These are phyloP conservation scores for Drosophila kepulauana DNA, from an alignment of 1,140 invertebrate genomes.

Conservation along the genomic window DNA sequence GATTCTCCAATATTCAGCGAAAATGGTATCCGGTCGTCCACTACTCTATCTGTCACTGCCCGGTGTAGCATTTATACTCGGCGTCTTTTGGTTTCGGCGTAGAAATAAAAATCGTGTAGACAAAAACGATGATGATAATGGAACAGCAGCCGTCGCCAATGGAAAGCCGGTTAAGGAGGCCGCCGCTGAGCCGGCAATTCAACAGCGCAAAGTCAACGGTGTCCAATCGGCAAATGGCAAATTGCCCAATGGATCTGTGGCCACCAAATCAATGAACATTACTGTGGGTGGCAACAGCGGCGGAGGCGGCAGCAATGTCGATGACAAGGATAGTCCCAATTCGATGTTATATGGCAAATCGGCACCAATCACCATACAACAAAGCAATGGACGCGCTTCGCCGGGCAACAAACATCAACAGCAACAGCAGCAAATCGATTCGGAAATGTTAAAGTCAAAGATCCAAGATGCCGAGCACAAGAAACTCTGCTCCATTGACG, in stretches of 20 bases:
- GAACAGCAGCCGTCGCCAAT: conserved; percentile 23
- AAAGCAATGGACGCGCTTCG: conserved; percentile 74
- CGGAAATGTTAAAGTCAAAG: conserved; percentile 80
- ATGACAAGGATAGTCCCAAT: conserved; percentile 70
- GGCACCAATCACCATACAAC: conserved; percentile 84
- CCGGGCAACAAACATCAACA: conserved; percentile 44
- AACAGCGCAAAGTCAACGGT: conserved; percentile 55
- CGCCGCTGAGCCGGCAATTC: conserved; percentile 11
- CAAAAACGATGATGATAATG: conserved; percentile 67
- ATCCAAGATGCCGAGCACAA: conserved; percentile 81
- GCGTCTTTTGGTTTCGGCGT: conserved; percentile 84
- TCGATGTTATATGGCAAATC: conserved; percentile 80
- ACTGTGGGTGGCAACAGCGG: conserved; percentile 31
- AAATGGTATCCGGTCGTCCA: conserved; percentile 85
- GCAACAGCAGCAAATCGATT: conserved; percentile 67
- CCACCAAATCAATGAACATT: conserved; percentile 70
- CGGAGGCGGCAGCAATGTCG: conserved; percentile 16
- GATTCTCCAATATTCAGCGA: conserved; percentile 84
- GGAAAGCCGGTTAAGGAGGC: conserved; percentile 31
- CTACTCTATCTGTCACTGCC: conserved; percentile 84
- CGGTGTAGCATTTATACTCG: conserved; percentile 84
- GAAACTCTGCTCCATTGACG: conserved; percentile 78
- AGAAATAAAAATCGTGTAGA: conserved; percentile 84
- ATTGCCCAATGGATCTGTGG: conserved; percentile 32
- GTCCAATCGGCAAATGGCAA: conserved; percentile 60